Percentiles rank a stretch among this genome's conserved stretches.
phyloP scores from a whole-genome alignment of 1,140 invertebrate genomes.

The roundworm (Caenorhabditis elegans) region DNA sequence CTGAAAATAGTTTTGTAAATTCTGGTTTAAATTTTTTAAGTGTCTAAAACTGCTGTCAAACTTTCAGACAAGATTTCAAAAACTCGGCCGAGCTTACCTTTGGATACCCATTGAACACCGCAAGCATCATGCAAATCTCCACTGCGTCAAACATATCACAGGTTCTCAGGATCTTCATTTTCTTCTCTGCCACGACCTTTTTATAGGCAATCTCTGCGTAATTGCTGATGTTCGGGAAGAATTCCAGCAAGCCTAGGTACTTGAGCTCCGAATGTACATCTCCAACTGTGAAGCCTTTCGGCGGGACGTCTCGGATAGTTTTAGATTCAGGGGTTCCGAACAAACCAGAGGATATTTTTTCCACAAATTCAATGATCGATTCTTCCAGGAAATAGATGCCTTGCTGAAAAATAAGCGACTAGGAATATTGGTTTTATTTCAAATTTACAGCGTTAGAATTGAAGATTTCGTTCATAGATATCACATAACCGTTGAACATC shows the following conservation, averaged over 20 bases:
- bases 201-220: too few relatives aligned
- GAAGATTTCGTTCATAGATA: too few relatives aligned
- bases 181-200: neutral
- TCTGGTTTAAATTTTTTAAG: too few relatives aligned
- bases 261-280: neutral
- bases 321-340: too few relatives aligned
- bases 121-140: neutral
- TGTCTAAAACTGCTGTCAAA: too few relatives aligned
- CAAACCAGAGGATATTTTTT: too few relatives aligned
- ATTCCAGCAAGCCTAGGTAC: neutral
- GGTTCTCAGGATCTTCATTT: neutral
- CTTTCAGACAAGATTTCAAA: neutral
- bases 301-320: neutral
- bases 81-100: neutral
- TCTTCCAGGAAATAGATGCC: neutral
- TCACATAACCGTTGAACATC: neutral
- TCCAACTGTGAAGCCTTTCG: neutral
- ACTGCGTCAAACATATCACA: neutral
- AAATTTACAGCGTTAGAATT: too few relatives aligned
- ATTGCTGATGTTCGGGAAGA: neutral
- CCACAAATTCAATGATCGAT: neutral
- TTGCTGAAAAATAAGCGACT: neutral
- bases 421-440: neutral
- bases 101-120: neutral
- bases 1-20: neutral